phyloP scores from a whole-genome alignment of 2,797 vertebrate genomes.

The Mormyrus proboscirostris region DNA sequence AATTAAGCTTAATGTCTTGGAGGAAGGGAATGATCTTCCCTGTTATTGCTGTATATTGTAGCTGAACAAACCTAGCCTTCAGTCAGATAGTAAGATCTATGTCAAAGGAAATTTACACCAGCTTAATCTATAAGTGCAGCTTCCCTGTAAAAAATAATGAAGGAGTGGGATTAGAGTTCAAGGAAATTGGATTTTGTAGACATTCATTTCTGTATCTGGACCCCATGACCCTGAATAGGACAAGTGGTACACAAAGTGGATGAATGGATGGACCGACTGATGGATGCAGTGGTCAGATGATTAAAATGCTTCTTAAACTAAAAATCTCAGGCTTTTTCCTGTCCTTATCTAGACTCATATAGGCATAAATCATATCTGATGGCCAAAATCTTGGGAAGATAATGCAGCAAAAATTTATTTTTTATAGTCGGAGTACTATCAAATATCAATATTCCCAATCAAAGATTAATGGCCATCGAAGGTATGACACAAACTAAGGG shows the following conservation, averaged over 20 bases:
- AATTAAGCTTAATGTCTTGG: not conserved
- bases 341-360: not conserved
- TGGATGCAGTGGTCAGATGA: not conserved
- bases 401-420: not conserved
- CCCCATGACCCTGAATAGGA: not conserved
- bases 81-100: not conserved
- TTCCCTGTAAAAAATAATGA: not conserved
- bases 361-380: not conserved
- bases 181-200: not conserved
- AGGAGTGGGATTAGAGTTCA: not conserved
- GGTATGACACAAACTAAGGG: not conserved
- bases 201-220: not conserved
- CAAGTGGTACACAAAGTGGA: not conserved
- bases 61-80: not conserved
- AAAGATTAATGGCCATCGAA: not conserved
- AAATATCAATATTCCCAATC: not conserved
- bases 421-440: not conserved
- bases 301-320: not conserved
- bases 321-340: not conserved
- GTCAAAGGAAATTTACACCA: not conserved
- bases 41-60: not conserved
- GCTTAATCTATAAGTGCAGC: not conserved
- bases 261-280: not conserved
- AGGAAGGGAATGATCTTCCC: not conserved
- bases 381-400: not conserved